phyloP scores from a whole-genome alignment of 2,888 invertebrate genomes.

The Drosophila glabriapex region DNA sequence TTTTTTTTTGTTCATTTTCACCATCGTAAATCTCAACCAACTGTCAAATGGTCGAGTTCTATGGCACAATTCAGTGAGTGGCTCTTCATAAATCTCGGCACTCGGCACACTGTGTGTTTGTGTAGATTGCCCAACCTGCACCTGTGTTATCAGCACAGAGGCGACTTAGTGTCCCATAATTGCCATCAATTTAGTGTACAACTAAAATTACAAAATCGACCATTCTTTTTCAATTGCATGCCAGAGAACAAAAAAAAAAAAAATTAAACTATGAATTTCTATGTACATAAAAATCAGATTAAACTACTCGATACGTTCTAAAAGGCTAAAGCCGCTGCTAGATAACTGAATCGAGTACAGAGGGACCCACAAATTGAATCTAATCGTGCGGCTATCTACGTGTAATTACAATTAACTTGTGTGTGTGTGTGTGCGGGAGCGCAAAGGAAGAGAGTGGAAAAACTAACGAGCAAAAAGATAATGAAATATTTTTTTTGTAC shows the following conservation, averaged over 20 bases:
- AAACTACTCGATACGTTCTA: slow-evolving; percentile 42
- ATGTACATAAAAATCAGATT: slow-evolving; percentile 70
- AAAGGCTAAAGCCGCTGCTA: slow-evolving; percentile 44
- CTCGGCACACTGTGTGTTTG: neutral
- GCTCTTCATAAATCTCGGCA: slow-evolving; percentile 74
- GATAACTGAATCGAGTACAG: slow-evolving; percentile 44
- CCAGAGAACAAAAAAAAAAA: slow-evolving; percentile 13
- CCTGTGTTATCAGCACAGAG: slow-evolving; percentile 39
- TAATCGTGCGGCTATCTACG: slow-evolving; percentile 76
- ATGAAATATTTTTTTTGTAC: slow-evolving; percentile 63
- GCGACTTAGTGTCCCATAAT: slow-evolving; percentile 51
- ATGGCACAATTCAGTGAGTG: slow-evolving; percentile 77
- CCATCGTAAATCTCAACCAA: slow-evolving; percentile 80
- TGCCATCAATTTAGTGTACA: slow-evolving; percentile 73
- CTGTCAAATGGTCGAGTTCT: slow-evolving; percentile 66
- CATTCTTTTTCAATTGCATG: slow-evolving; percentile 17
- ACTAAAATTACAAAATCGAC: slow-evolving; percentile 74
- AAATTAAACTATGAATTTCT: slow-evolving; percentile 6
- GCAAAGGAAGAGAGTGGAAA: slow-evolving; percentile 29
- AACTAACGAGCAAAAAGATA: slow-evolving; percentile 75
- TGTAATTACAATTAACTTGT: slow-evolving; percentile 78
- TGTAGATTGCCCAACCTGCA: slow-evolving; percentile 35
- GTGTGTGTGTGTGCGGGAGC: slow-evolving; percentile 11
- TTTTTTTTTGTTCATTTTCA: slow-evolving; percentile 9
- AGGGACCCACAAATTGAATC: slow-evolving; percentile 71